Conservation (phyloP, 2,797 vertebrate species). For the Spheniscus humboldti region DNA sequence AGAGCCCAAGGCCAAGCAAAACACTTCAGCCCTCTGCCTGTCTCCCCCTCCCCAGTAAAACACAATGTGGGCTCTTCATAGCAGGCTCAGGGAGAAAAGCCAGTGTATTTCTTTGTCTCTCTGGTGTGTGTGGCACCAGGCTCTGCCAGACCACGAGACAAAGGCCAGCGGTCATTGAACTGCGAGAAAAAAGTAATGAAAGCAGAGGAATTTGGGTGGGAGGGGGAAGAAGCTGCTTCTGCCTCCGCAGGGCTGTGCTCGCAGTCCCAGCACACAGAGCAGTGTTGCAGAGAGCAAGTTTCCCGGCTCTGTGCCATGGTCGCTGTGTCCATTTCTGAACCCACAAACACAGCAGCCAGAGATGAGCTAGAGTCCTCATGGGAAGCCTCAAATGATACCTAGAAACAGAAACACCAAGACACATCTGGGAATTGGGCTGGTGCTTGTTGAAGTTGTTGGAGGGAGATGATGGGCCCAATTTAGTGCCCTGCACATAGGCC, state of each 20-base stretch:
- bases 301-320: neutral
- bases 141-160: constrained; percentile 21
- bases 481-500: neutral
- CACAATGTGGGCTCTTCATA: neutral
- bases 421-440: neutral
- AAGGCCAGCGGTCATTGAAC: neutral
- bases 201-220: constrained; percentile 13
- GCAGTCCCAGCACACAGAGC: neutral
- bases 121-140: neutral
- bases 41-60: neutral
- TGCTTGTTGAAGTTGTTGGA: neutral
- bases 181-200: neutral
- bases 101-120: neutral
- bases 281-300: neutral
- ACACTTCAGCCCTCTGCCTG: neutral
- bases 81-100: neutral
- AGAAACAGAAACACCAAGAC: neutral
- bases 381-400: neutral
- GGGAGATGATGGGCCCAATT: neutral
- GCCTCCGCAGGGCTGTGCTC: neutral
- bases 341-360: neutral
- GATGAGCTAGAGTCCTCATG: neutral
- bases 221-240: neutral
- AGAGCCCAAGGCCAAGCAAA: neutral
- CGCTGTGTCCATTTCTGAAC: neutral